phyloP scores from a whole-genome alignment of 2,797 vertebrate species.

The Lepus oiostolus region DNA sequence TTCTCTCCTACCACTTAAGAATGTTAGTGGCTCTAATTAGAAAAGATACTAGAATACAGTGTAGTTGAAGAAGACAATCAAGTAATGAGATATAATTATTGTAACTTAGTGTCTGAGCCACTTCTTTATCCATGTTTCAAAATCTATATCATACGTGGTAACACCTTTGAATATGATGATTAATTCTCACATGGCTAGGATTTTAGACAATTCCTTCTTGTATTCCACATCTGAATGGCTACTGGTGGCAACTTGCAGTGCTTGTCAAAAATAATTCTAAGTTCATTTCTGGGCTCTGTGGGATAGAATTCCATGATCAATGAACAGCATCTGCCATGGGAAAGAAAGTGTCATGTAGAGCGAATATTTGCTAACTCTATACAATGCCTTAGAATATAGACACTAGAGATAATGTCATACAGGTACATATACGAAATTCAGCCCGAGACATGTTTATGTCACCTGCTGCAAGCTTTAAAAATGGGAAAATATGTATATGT shows the following conservation, averaged over 20 bases:
- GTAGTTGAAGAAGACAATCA: constrained; percentile 60
- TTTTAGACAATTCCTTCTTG: not conserved
- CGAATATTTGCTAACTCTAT: not conserved
- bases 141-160: not conserved
- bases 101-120: constrained; percentile 61
- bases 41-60: constrained; percentile 62
- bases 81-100: constrained; percentile 68
- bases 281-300: constrained; percentile 10
- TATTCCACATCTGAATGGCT: not conserved
- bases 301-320: not conserved
- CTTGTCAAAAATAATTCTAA: not conserved
- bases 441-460: not conserved
- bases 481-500: not conserved
- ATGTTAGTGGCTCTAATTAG: constrained; percentile 58
- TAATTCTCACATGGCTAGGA: not conserved
- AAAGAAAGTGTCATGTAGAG: not conserved
- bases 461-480: not conserved
- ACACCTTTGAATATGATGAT: constrained; percentile 10
- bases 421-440: not conserved
- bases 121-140: constrained; percentile 58
- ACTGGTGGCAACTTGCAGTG: not conserved
- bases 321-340: not conserved
- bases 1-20: constrained; percentile 20
- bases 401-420: too few relatives aligned
- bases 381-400: not conserved